phyloP scores from a whole-genome alignment of 2,113 vertebrate species.

The Trinectes maculatus region DNA sequence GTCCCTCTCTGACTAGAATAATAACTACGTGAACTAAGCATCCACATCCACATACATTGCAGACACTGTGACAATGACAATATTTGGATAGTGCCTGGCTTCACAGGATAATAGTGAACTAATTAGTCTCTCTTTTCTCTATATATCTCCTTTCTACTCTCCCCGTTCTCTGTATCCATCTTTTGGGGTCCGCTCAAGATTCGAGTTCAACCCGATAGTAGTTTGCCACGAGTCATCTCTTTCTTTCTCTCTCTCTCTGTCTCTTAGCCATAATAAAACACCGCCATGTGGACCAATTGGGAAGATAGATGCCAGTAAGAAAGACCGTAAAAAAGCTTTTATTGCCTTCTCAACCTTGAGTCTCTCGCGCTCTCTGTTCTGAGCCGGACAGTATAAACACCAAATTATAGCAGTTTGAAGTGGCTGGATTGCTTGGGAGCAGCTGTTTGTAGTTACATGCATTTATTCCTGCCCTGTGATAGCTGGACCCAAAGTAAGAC shows the following conservation, averaged over 20 bases:
- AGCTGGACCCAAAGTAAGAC: slow-evolving; percentile 20
- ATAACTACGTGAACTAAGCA: background rate
- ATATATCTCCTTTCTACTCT: background rate
- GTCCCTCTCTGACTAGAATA: background rate
- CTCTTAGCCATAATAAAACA: slow-evolving; percentile 10
- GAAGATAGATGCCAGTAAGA: slow-evolving; percentile 10
- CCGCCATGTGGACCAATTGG: background rate
- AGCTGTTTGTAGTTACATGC: slow-evolving; percentile 46
- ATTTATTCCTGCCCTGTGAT: slow-evolving; percentile 49
- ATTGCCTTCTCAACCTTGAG: background rate
- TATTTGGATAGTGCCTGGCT: background rate
- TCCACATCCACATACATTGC: background rate
- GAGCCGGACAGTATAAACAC: slow-evolving; percentile 43
- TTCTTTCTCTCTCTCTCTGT: slow-evolving; percentile 4
- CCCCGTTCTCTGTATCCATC: background rate
- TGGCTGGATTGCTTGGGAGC: slow-evolving; percentile 45
- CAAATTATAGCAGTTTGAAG: slow-evolving; percentile 52
- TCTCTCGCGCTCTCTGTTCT: slow-evolving; percentile 36
- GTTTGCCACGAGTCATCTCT: slow-evolving; percentile 17
- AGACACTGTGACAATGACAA: background rate
- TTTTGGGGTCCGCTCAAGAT: background rate
- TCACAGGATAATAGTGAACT: background rate
- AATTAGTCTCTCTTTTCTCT: background rate
- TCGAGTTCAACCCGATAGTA: slow-evolving; percentile 12
- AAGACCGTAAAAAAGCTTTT: slow-evolving; percentile 6